These are phyloP conservation scores for Aurelia aurita DNA, from an alignment of 30 jellyfish, hydroid and myxozoan genomes.

Conservation along the genomic window DNA sequence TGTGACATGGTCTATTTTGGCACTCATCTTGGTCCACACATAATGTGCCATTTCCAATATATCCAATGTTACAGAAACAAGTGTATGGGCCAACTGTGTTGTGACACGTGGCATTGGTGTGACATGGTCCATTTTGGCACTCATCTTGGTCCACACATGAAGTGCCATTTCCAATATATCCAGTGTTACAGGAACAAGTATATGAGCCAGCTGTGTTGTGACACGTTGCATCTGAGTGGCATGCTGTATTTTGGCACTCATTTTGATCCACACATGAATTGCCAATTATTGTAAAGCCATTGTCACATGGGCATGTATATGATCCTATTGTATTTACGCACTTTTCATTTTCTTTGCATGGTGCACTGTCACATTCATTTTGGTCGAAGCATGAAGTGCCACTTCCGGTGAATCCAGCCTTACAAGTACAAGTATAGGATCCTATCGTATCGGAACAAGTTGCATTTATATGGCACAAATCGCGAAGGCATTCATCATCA, in stretches of 20 bases:
- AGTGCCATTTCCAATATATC: slow-evolving; percentile 36
- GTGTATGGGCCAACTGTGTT: too few species aligned
- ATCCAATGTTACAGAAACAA: too few species aligned
- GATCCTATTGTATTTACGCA: slow-evolving; percentile 15
- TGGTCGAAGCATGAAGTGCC: slow-evolving; percentile 5
- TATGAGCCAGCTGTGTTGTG: slow-evolving; percentile 12
- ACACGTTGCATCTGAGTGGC: slow-evolving; percentile 20
- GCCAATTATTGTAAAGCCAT: neutral
- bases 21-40: neutral
- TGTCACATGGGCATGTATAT: neutral
- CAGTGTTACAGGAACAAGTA: slow-evolving; percentile 16
- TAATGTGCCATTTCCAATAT: too few species aligned
- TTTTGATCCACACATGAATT: neutral
- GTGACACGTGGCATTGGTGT: slow-evolving; percentile 29
- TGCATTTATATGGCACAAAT: neutral
- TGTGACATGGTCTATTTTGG: neutral
- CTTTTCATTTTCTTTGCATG: neutral
- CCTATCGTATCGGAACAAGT: slow-evolving; percentile 7
- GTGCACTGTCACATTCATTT: slow-evolving; percentile 4
- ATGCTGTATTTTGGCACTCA: slow-evolving; percentile 12
- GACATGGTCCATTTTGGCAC: neutral
- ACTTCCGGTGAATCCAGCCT: slow-evolving; percentile 13
- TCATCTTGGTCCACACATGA: slow-evolving; percentile 8
- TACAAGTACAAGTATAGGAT: slow-evolving; percentile 4
- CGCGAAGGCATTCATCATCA: slow-evolving; percentile 12